phyloP scores from a whole-genome alignment of 2,797 vertebrate genomes.

The Microcaecilia unicolor region DNA sequence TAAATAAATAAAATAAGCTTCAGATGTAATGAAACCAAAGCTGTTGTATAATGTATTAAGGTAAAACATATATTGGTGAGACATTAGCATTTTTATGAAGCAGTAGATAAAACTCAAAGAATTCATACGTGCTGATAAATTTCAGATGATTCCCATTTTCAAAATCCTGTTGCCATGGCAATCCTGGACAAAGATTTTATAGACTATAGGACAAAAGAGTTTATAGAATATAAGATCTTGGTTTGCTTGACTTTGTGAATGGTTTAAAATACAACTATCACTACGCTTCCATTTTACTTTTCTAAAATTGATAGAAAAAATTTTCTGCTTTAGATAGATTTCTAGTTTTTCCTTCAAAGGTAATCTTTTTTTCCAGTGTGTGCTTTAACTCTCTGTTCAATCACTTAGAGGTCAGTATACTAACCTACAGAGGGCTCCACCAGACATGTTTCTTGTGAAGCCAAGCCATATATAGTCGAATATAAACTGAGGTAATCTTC shows the following conservation, averaged over 20 bases:
- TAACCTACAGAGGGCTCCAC: too few relatives aligned
- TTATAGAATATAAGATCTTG: constrained; percentile 53
- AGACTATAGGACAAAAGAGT: too few relatives aligned
- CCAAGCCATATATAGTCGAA: too few relatives aligned
- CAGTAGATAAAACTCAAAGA: constrained; percentile 64
- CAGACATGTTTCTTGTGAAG: too few relatives aligned
- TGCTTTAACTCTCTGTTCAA: too few relatives aligned
- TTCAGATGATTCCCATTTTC: constrained; percentile 57
- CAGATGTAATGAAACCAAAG: constrained; percentile 58
- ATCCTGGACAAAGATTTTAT: too few relatives aligned
- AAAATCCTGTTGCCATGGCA: constrained; percentile 66
- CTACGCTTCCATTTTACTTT: constrained; percentile 43
- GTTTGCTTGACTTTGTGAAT: constrained; percentile 48
- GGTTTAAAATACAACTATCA: constrained; percentile 55
- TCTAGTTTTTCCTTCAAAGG: too few relatives aligned
- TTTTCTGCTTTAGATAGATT: too few relatives aligned
- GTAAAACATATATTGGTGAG: constrained; percentile 58
- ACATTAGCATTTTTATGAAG: constrained; percentile 68
- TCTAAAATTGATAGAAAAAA: too few relatives aligned
- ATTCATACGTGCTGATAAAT: constrained; percentile 64
- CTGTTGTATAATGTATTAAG: constrained; percentile 55
- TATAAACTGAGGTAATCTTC: too few relatives aligned
- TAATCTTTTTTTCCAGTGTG: too few relatives aligned
- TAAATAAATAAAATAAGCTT: constrained; percentile 40
- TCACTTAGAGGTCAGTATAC: too few relatives aligned